phyloP scores from a whole-genome alignment of 2,797 vertebrate species.

The Buceros bicornis region DNA sequence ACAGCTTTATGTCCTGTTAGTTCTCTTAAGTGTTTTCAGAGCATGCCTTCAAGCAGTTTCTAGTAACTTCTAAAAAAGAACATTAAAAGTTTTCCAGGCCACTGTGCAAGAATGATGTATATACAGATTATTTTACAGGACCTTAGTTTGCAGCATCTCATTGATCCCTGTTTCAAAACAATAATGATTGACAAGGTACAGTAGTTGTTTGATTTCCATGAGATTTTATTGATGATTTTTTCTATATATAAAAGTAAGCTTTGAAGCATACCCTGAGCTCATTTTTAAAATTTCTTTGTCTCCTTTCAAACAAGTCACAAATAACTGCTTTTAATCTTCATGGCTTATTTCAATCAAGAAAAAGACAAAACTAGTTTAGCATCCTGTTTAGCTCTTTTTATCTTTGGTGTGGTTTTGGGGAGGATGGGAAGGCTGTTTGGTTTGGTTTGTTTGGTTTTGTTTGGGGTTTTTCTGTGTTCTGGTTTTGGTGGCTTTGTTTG shows the following conservation, averaged over 20 bases:
- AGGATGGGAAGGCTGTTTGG: background rate
- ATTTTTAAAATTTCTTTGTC: background rate
- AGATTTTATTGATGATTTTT: background rate
- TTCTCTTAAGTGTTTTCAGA: background rate
- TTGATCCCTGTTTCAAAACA: background rate
- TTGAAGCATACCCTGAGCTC: rapidly evolving
- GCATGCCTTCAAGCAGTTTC: background rate
- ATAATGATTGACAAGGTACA: background rate
- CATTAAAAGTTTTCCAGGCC: background rate
- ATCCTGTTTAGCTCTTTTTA: background rate
- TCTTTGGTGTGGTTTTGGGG: background rate
- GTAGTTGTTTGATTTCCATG: background rate
- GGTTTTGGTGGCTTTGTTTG: background rate
- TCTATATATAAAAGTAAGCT: background rate
- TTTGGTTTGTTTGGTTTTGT: background rate
- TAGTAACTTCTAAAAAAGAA: background rate
- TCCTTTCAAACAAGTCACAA: background rate
- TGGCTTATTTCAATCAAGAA: background rate
- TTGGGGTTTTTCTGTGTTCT: background rate
- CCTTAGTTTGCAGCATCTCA: background rate
- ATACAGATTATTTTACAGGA: rapidly evolving
- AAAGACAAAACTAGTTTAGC: background rate
- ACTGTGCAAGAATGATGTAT: background rate
- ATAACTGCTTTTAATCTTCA: background rate
- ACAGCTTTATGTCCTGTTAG: background rate